Conservation (phyloP, 1,140 invertebrate species). For the Helicoverpa zea region DNA sequence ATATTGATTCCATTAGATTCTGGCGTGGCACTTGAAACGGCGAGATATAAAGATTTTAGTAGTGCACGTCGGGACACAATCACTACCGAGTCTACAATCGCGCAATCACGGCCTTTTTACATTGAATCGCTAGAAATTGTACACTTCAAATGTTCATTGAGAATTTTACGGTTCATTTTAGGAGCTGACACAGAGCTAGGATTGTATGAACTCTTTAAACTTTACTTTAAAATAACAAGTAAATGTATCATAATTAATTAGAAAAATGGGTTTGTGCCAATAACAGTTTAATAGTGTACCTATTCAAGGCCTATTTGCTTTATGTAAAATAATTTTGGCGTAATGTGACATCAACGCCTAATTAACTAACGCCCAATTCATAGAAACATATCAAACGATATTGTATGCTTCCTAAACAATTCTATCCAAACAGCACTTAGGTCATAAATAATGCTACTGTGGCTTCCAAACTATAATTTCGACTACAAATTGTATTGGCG, state of each 20-base stretch:
- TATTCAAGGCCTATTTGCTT: too few relatives aligned
- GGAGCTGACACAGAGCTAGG: too few relatives aligned
- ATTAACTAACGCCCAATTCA: too few relatives aligned
- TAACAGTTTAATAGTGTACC: too few relatives aligned
- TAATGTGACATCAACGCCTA: too few relatives aligned
- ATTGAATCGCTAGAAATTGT: constrained; percentile 4
- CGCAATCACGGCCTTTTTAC: constrained; percentile 28
- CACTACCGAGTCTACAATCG: constrained; percentile 12
- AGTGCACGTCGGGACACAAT: constrained; percentile 26
- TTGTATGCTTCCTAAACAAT: background rate
- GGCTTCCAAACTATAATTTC: constrained; percentile 2
- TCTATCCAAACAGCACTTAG: background rate
- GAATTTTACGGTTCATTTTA: background rate
- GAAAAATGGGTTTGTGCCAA: too few relatives aligned
- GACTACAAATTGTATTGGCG: constrained; percentile 21
- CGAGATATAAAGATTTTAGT: constrained; percentile 21
- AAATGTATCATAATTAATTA: too few relatives aligned
- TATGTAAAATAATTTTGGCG: too few relatives aligned
- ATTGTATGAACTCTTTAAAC: background rate
- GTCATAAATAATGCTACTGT: background rate
- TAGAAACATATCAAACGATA: too few relatives aligned
- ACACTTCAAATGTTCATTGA: background rate
- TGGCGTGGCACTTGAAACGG: constrained; percentile 9
- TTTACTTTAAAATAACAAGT: too few relatives aligned
- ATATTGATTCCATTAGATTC: constrained; percentile 36